Evolutionary conservation across 1,140 invertebrate species (phyloP).

Genomic region (Bradysia coprophila): DNA sequence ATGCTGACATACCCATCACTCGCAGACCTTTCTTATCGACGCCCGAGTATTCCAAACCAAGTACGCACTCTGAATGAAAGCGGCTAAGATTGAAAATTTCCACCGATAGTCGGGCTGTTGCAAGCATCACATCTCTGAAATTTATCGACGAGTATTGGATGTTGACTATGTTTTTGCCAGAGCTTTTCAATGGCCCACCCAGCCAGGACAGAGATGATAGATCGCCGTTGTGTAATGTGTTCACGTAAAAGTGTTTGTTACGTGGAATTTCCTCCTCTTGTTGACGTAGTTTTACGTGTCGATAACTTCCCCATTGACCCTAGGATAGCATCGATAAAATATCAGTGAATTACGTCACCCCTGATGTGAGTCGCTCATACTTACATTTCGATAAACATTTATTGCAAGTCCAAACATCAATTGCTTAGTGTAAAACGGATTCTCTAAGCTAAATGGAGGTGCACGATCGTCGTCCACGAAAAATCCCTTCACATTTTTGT

Average conservation of each 20-base stretch:
- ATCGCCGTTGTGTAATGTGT: constrained; percentile 63
- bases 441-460: constrained; percentile 38
- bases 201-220: constrained; percentile 73
- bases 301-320: constrained; percentile 64
- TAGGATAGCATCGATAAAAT: no score
- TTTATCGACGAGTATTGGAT: constrained; percentile 54
- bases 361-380: no score
- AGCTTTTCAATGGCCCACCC: constrained; percentile 38
- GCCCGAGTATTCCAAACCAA: constrained; percentile 61
- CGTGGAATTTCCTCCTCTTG: constrained; percentile 15
- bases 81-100: constrained; percentile 35
- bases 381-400: constrained; percentile 54
- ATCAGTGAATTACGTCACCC: no score
- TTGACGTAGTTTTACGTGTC: constrained; percentile 39
- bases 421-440: constrained; percentile 43
- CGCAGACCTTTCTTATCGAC: constrained; percentile 31
- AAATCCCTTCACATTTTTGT: constrained; percentile 37
- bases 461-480: constrained; percentile 42
- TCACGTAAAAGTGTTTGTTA: constrained; percentile 50
- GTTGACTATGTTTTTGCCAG: constrained; percentile 38
- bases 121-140: constrained; percentile 62
- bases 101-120: constrained; percentile 46
- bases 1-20: constrained; percentile 64
- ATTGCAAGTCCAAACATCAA: constrained; percentile 50
- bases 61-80: constrained; percentile 37